phyloP scores from a whole-genome alignment of 2,113 vertebrate species.

The Vulpes lagopus region DNA sequence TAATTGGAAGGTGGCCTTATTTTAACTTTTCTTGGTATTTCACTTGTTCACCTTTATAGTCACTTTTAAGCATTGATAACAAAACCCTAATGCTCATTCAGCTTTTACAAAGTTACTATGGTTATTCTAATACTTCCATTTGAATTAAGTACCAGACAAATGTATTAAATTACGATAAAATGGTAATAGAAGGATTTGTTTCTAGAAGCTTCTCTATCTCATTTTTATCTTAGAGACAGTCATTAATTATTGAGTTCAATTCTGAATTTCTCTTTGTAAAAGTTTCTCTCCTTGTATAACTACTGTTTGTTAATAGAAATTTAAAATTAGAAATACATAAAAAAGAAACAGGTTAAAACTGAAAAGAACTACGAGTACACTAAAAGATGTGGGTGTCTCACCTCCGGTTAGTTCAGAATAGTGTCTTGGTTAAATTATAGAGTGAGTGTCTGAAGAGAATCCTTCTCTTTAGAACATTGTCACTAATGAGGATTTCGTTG shows the following conservation, averaged over 20 bases:
- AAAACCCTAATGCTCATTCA: not conserved
- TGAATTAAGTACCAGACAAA: constrained; percentile 13
- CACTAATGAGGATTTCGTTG: constrained; percentile 34
- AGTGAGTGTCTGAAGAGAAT: not conserved
- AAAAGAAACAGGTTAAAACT: not conserved
- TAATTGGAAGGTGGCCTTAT: not conserved
- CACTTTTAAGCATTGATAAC: not conserved
- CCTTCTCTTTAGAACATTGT: constrained; percentile 25
- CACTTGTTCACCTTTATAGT: not conserved
- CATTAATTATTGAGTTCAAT: not conserved
- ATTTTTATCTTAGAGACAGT: constrained; percentile 27
- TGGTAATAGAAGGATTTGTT: not conserved
- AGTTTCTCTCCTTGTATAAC: not conserved
- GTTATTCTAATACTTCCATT: not conserved
- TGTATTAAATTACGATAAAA: not conserved
- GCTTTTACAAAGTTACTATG: not conserved
- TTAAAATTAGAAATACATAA: not conserved
- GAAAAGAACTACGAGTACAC: not conserved
- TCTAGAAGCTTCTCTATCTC: not conserved
- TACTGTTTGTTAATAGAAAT: not conserved
- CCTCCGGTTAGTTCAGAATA: not conserved
- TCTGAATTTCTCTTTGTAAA: not conserved
- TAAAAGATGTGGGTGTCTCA: not conserved
- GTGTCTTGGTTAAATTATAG: not conserved
- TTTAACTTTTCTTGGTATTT: constrained; percentile 8